These are phyloP conservation scores for Albula goreensis DNA, from an alignment of 2,113 vertebrate genomes.

Conservation along the genomic window DNA sequence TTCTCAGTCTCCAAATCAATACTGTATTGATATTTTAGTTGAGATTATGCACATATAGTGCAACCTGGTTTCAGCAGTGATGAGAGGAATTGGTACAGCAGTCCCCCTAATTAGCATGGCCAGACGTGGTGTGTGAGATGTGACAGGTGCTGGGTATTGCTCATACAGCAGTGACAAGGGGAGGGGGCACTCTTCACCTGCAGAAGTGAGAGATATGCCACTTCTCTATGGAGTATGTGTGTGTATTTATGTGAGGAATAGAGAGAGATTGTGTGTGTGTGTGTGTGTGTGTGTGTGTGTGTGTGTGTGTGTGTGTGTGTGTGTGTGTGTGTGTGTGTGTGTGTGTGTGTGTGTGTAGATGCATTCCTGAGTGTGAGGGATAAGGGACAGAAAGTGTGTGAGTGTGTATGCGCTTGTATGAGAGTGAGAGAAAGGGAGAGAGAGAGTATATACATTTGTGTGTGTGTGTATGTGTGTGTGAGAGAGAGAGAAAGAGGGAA, in stretches of 20 bases:
- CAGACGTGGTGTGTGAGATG: background rate
- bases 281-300: background rate
- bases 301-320: background rate
- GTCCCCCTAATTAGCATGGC: background rate
- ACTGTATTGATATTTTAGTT: background rate
- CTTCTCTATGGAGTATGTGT: no score
- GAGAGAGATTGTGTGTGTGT: background rate
- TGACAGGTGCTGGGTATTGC: background rate
- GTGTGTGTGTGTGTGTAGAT: background rate
- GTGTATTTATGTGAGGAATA: background rate
- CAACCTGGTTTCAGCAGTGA: no score
- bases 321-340: background rate
- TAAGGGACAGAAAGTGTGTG: background rate
- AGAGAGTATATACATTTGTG: conserved; percentile 10
- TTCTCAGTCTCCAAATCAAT: background rate
- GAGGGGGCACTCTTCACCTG: background rate
- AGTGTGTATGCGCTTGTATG: conserved; percentile 14
- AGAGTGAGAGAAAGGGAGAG: background rate
- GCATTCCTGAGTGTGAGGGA: background rate
- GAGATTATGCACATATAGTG: background rate
- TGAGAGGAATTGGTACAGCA: no score
- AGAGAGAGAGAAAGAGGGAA: background rate
- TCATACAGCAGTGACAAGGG: background rate
- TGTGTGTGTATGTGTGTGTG: conserved; percentile 14
- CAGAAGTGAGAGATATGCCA: background rate